These are phyloP conservation scores for Pomacea maculata DNA, from an alignment of 1,140 invertebrate species.

Conservation along the genomic window DNA sequence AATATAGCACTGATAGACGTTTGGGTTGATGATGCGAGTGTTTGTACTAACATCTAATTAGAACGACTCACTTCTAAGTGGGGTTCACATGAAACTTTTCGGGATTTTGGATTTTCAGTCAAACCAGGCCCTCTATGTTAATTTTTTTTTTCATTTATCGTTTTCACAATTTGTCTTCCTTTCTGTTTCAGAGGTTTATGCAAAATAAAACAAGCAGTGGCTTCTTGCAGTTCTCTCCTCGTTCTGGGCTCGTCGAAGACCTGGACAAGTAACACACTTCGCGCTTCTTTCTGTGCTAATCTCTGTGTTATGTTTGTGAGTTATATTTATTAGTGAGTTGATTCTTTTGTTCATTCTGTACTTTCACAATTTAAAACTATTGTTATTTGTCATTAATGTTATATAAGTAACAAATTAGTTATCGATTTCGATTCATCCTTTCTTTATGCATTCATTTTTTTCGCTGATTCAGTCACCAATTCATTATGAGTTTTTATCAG, in stretches of 20 bases:
- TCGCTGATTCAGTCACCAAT: too few relatives aligned
- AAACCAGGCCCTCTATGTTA: too few relatives aligned
- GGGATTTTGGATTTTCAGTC: too few relatives aligned
- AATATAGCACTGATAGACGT: neutral
- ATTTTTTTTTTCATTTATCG: too few relatives aligned
- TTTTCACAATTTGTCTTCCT: neutral
- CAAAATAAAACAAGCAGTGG: neutral
- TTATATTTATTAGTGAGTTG: neutral
- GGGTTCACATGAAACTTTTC: neutral
- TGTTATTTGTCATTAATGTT: too few relatives aligned
- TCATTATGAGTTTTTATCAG: too few relatives aligned
- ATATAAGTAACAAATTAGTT: too few relatives aligned
- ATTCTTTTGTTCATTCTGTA: neutral
- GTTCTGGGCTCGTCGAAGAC: neutral
- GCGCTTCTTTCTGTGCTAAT: neutral
- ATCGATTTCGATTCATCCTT: too few relatives aligned
- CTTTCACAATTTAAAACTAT: neutral
- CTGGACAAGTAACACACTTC: conserved; percentile 1
- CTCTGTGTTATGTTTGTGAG: neutral
- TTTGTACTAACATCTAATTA: neutral
- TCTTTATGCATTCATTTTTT: too few relatives aligned
- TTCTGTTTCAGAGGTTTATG: conserved; percentile 13
- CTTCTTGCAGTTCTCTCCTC: neutral
- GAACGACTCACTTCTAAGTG: neutral
- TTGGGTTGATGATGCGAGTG: neutral